Percentiles rank a stretch among this genome's conserved stretches.
phyloP scores from a whole-genome alignment of 2,797 vertebrate species.

The Trematomus bernacchii region DNA sequence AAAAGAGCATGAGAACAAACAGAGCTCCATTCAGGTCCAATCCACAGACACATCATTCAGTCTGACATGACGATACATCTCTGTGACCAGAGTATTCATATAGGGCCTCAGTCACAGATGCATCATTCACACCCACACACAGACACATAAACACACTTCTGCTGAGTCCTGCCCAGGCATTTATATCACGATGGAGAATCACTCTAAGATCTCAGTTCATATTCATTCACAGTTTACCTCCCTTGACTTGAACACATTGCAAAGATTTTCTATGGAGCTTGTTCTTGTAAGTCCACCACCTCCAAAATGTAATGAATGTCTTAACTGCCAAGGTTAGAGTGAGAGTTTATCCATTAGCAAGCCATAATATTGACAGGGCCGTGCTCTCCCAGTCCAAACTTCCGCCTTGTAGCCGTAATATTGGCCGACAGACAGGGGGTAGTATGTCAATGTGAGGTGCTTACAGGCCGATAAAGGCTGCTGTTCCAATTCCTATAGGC shows the following conservation, averaged over 20 bases:
- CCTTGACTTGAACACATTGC: slow-evolving; percentile 43
- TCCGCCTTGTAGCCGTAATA: slow-evolving; percentile 70
- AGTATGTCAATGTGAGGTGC: slow-evolving; percentile 77
- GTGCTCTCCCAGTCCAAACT: slow-evolving; percentile 65
- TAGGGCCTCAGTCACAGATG: slow-evolving; percentile 68
- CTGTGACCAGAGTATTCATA: slow-evolving; percentile 75
- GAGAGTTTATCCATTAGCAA: slow-evolving; percentile 77
- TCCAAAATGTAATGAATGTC: slow-evolving; percentile 66
- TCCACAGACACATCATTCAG: slow-evolving; percentile 84
- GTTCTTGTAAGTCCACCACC: slow-evolving; percentile 42
- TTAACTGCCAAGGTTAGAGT: slow-evolving; percentile 63
- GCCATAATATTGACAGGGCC: slow-evolving; percentile 81
- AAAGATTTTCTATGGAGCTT: slow-evolving; percentile 43
- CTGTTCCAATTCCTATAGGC: slow-evolving; percentile 72
- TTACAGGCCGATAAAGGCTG: slow-evolving; percentile 78
- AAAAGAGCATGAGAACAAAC: slow-evolving; percentile 74
- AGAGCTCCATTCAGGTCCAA: slow-evolving; percentile 82
- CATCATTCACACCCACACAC: slow-evolving; percentile 75
- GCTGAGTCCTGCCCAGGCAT: slow-evolving; percentile 58
- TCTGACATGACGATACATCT: slow-evolving; percentile 77
- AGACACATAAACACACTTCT: slow-evolving; percentile 71
- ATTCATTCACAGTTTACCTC: slow-evolving; percentile 48
- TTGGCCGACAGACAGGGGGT: slow-evolving; percentile 67
- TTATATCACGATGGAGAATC: slow-evolving; percentile 60
- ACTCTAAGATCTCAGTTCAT: slow-evolving; percentile 44